phyloP scores from a whole-genome alignment of 2,113 vertebrate genomes.

The Macheiramphus alcinus region DNA sequence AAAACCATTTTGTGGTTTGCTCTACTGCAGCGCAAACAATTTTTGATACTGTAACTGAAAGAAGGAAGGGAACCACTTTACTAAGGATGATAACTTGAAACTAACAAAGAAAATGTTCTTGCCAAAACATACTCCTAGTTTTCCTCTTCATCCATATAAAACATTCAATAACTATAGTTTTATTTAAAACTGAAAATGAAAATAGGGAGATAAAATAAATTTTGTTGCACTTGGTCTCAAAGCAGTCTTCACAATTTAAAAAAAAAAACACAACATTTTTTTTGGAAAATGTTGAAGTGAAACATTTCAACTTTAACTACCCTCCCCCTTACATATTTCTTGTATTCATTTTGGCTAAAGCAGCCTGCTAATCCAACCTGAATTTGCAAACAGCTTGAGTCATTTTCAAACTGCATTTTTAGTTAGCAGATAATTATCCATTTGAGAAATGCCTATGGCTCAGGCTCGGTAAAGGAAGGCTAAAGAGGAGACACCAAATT shows the following conservation, averaged over 20 bases:
- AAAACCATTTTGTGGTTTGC: neutral
- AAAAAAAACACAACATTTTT: neutral
- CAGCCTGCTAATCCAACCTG: neutral
- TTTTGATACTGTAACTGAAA: neutral
- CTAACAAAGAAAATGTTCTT: neutral
- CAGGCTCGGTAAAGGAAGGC: neutral
- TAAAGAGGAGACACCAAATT: neutral
- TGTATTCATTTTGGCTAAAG: neutral
- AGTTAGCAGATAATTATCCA: neutral
- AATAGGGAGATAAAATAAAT: neutral
- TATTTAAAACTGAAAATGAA: neutral
- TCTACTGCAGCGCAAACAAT: neutral
- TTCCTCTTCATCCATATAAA: neutral
- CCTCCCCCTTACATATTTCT: neutral
- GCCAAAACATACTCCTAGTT: neutral
- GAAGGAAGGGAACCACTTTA: neutral
- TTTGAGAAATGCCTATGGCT: neutral
- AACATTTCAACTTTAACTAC: neutral
- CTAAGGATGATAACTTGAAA: neutral
- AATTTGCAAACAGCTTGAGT: neutral
- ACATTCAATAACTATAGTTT: neutral
- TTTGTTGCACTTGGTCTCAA: neutral
- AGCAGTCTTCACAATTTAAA: neutral
- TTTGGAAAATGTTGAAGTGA: neutral
- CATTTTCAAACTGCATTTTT: neutral